Evolutionary conservation across 2,888 invertebrate species (phyloP), one percentile per base, ranked within the genome.

Genomic region (Euzetes globulus): DNA sequence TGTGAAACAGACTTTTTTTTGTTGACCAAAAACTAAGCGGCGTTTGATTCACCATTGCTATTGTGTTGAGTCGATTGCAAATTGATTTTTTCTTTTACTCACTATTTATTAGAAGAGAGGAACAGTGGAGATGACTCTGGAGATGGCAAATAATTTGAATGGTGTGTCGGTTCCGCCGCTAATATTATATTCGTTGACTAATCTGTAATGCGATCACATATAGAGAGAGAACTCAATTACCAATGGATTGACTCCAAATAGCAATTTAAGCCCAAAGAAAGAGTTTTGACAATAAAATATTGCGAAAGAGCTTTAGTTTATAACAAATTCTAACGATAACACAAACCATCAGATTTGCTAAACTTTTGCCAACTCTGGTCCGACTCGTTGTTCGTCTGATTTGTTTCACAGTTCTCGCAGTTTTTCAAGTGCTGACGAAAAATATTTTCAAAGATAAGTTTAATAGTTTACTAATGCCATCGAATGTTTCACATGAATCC

Each of bases 191-290:
- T 13, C 15, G 19, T 41, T 41, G 41, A 41, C 22, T 68, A 68
- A 68, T 68, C 68, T 68, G 68, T 68, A 68, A 68, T 68, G 41
- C 22, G 41, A 68, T 68, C 68, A 68, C 68, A 68, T 41, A 27
- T 41, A 68, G 37, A 68, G 41, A 68, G 68, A 55, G 19, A 68
- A 68, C 68, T 68, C 68, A 68, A 68, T 68, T 68, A 68, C 68
- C 5, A 41, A 68, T 7, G 68, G 68, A 68, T 68, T 68, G 68
- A 68, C 68, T 68, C 11, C 41, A 68, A 68, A 68, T 68, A 68
- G 68, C 68, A 68, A 68, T 68, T 68, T 68, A 41, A 68, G 68
- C 63, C 41, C 68, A 68, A 22, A 68, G 41, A 68, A 19, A 68
- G 37, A 68, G 41, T 60, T 29, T 68, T 68, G 68, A 68, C 37